Conservation (phyloP, 2,113 vertebrate species). For the Otus sunia region DNA sequence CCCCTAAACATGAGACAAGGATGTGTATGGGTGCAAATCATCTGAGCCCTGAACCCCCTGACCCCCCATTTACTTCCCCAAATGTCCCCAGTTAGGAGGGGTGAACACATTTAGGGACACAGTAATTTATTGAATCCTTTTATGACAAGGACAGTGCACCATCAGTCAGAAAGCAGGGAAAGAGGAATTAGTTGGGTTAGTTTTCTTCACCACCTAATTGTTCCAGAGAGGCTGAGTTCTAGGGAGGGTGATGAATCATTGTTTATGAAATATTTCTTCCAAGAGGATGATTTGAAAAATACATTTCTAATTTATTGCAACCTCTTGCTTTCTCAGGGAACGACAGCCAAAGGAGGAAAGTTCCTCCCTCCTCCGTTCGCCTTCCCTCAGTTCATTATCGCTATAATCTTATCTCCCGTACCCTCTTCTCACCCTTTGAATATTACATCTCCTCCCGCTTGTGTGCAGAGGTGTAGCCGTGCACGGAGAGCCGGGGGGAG, state of each 20-base stretch:
- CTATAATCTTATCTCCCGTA: conserved; percentile 32
- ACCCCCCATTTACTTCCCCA: not conserved
- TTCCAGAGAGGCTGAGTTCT: conserved; percentile 35
- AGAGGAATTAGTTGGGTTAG: not conserved
- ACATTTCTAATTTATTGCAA: conserved; percentile 52
- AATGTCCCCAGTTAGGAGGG: not conserved
- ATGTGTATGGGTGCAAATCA: rapidly evolving
- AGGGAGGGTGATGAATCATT: conserved; percentile 49
- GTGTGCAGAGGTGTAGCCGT: not conserved
- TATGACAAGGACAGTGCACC: not conserved
- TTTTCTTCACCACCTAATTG: conserved; percentile 49
- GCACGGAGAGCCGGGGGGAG: not conserved
- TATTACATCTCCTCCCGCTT: conserved; percentile 42
- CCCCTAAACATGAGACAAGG: not conserved
- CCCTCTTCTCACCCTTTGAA: conserved; percentile 32
- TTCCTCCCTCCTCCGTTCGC: conserved; percentile 37
- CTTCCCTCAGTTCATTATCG: conserved; percentile 28
- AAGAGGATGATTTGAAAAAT: conserved; percentile 49
- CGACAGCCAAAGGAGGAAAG: conserved; percentile 18
- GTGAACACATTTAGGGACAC: not conserved
- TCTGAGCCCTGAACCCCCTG: not conserved
- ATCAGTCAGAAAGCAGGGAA: not conserved
- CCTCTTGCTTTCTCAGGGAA: conserved; percentile 15
- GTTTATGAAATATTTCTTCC: conserved; percentile 54
- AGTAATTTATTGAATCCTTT: not conserved